phyloP scores from a whole-genome alignment of 2,113 vertebrate genomes.

The Numenius arquata region DNA sequence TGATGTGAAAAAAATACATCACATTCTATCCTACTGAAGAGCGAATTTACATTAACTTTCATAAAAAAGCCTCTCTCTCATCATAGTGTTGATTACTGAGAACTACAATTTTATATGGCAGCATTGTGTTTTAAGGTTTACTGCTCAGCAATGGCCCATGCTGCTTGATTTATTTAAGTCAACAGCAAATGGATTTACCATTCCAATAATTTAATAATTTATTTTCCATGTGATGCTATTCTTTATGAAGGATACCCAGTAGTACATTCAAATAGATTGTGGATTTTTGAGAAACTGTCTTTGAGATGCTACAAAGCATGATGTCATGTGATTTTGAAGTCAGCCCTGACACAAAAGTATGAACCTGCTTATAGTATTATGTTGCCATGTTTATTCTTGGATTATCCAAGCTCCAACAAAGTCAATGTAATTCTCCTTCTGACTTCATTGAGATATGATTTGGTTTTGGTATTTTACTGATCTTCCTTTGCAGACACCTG shows the following conservation, averaged over 20 bases:
- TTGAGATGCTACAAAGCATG: background rate
- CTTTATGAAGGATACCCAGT: background rate
- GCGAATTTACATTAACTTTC: background rate
- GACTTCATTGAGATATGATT: background rate
- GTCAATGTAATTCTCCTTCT: background rate
- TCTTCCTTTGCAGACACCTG: background rate
- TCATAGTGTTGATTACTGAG: background rate
- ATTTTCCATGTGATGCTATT: background rate
- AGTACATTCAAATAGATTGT: background rate
- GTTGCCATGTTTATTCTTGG: background rate
- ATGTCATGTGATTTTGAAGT: background rate
- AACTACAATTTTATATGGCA: background rate
- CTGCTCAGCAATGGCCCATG: background rate
- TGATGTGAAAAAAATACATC: background rate
- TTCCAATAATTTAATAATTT: background rate
- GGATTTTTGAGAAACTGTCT: background rate
- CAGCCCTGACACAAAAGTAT: background rate
- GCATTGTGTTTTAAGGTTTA: background rate
- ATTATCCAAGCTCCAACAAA: background rate
- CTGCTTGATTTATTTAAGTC: background rate
- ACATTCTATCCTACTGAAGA: background rate
- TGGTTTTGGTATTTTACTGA: background rate
- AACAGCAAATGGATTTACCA: background rate
- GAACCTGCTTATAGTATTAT: background rate
- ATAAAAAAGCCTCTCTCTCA: background rate